Percentiles rank a stretch among this genome's conserved stretches.
phyloP scores from a whole-genome alignment of 2,888 invertebrate species.

The Tupiocoris notatus region DNA sequence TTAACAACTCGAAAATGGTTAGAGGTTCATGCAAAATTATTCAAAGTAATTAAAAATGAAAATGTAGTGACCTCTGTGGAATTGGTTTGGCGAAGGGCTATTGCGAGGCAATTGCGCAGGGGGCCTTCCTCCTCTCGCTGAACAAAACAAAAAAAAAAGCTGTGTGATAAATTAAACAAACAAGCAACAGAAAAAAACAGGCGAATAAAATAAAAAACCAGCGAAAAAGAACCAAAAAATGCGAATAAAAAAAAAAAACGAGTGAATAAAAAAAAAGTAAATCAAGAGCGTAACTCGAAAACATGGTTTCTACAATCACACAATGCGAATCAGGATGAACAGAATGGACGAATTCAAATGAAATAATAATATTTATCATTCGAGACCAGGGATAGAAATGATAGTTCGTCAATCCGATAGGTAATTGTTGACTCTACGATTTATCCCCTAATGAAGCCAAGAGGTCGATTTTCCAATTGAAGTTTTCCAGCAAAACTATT shows the following conservation, averaged over 20 bases:
- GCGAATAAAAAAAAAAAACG: background rate
- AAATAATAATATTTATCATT: too few species aligned
- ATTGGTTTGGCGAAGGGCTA: slow-evolving; percentile 12
- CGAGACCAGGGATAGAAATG: too few species aligned
- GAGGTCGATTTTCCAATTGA: too few species aligned
- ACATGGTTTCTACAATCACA: too few species aligned
- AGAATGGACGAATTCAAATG: too few species aligned
- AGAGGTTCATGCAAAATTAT: background rate
- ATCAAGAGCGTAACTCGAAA: too few species aligned
- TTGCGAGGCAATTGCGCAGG: slow-evolving; percentile 3
- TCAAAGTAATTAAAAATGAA: background rate
- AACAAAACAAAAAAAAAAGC: slow-evolving; percentile 18
- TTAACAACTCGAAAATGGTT: too few species aligned
- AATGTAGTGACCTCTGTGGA: slow-evolving; percentile 33
- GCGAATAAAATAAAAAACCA: background rate
- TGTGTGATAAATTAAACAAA: slow-evolving; percentile 12
- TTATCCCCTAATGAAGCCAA: too few species aligned
- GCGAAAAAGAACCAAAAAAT: background rate
- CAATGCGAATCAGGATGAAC: too few species aligned
- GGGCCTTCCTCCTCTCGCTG: slow-evolving; percentile 32
- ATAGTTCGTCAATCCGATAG: too few species aligned
- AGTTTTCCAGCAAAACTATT: too few species aligned
- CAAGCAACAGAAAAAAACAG: background rate
- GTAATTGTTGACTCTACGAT: too few species aligned
- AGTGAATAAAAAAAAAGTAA: background rate